Conservation (phyloP, 1,140 invertebrate species). For the Macrocentrus cingulum region DNA sequence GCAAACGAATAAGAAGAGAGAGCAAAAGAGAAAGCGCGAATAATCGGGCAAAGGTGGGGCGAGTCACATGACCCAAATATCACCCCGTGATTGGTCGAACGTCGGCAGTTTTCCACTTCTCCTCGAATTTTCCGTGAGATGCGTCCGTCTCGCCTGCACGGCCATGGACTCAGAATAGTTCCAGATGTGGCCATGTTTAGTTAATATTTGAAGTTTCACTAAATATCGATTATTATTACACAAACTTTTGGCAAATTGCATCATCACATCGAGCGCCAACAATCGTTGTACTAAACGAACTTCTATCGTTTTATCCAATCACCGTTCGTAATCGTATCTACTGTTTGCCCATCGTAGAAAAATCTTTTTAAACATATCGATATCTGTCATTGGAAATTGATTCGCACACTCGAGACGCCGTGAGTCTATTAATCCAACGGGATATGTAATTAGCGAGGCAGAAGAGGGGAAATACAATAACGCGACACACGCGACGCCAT, state of each 20-base stretch:
- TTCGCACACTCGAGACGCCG: slow-evolving; percentile 14
- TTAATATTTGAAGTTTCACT: slow-evolving; percentile 57
- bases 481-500: neutral
- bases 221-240: slow-evolving; percentile 36
- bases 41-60: neutral
- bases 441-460: neutral
- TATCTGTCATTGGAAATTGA: neutral
- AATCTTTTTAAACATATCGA: no score
- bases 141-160: slow-evolving; percentile 28
- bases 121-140: slow-evolving; percentile 16
- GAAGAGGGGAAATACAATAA: neutral
- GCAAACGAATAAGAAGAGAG: no score
- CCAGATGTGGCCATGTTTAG: slow-evolving; percentile 60
- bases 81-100: slow-evolving; percentile 34
- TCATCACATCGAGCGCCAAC: slow-evolving; percentile 10
- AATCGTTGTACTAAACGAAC: no score
- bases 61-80: slow-evolving; percentile 36
- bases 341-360: slow-evolving; percentile 10
- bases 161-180: slow-evolving; percentile 54
- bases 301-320: no score
- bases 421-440: neutral
- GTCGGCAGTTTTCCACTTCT: slow-evolving; percentile 17
- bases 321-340: slow-evolving; percentile 10
- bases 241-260: slow-evolving; percentile 12
- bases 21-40: neutral